Evolutionary conservation across 2,113 vertebrate species (phyloP).

Genomic region (Girardinichthys multiradiatus): DNA sequence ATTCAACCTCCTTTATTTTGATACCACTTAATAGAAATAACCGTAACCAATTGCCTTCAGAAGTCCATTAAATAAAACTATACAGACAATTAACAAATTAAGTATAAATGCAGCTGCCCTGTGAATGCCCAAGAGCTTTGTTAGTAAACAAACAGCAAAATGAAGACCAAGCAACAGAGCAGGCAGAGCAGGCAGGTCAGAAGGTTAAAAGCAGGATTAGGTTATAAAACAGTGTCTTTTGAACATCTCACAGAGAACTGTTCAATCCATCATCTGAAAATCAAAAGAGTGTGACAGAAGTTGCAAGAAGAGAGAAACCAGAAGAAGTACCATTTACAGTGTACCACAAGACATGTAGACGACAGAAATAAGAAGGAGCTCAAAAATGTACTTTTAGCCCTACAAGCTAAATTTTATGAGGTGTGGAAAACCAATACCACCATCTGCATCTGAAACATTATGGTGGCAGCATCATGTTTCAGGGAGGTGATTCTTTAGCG

Average conservation of each 20-base stretch:
- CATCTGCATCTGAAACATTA: too few species aligned
- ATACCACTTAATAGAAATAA: neutral
- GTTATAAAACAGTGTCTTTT: neutral
- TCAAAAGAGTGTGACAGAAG: neutral
- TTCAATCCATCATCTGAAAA: neutral
- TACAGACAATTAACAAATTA: too few species aligned
- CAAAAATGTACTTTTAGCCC: neutral
- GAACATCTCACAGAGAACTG: neutral
- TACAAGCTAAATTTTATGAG: neutral
- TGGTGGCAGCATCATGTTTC: too few species aligned
- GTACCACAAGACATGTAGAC: neutral
- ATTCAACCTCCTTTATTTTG: neutral
- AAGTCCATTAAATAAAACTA: too few species aligned
- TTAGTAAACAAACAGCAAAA: neutral
- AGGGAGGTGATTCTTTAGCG: too few species aligned
- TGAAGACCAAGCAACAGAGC: too few species aligned
- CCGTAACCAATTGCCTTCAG: too few species aligned
- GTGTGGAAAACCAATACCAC: neutral
- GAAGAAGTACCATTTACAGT: too few species aligned
- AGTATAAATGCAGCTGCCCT: neutral
- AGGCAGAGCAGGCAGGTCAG: too few species aligned
- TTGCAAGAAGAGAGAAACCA: neutral
- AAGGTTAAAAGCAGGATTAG: neutral
- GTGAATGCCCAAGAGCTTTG: too few species aligned
- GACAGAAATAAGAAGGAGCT: neutral